A percentile compares a stretch with the other conserved stretches of the same genome.
These are phyloP conservation scores for Donacobius atricapilla DNA, from an alignment of 2,113 vertebrate species.

Conservation along the genomic window DNA sequence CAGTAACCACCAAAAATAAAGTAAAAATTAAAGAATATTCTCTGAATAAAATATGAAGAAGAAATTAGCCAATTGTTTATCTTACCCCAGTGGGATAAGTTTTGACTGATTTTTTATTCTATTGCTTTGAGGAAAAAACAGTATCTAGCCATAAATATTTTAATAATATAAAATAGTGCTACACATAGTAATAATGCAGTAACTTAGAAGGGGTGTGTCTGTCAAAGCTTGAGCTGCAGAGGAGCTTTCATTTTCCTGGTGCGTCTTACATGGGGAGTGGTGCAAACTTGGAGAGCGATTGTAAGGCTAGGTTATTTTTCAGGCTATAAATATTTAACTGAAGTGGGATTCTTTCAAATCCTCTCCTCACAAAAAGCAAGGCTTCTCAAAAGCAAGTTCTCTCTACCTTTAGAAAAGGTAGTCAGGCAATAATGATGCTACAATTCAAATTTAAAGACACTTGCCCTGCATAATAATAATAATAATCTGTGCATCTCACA, in stretches of 20 bases:
- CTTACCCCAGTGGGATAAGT: not conserved
- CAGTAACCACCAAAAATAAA: not conserved
- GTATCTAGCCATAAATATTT: not conserved
- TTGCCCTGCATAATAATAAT: not conserved
- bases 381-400: not conserved
- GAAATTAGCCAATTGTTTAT: not conserved
- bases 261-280: not conserved
- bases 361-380: not conserved
- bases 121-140: not conserved
- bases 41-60: not conserved
- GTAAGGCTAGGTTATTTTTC: not conserved
- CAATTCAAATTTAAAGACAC: not conserved
- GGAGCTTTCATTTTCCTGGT: not conserved
- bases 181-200: not conserved
- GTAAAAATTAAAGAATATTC: not conserved
- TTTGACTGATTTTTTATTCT: not conserved
- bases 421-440: not conserved
- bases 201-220: not conserved
- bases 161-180: not conserved
- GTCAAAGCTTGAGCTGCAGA: not conserved
- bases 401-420: not conserved
- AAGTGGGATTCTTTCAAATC: not conserved
- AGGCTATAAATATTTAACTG: not conserved
- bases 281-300: not conserved
- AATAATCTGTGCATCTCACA: not conserved